Percentiles rank a stretch among this genome's conserved stretches.
These are phyloP conservation scores for Melospiza georgiana DNA, from an alignment of 2,113 vertebrate genomes.

Conservation along the genomic window DNA sequence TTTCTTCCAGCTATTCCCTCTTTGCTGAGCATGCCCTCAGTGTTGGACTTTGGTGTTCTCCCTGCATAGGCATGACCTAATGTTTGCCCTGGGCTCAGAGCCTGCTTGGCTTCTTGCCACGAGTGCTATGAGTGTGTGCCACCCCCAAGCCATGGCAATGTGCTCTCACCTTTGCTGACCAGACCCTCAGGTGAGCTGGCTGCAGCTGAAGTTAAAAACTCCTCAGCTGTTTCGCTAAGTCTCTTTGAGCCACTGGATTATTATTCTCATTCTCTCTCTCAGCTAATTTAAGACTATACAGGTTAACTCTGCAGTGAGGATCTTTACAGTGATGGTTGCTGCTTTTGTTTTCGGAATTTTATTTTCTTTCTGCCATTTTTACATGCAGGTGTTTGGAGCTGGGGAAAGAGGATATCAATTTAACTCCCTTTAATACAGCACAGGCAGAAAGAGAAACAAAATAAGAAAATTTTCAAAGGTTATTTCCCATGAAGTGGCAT, in stretches of 20 bases:
- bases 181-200: background rate
- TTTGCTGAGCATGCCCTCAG: background rate
- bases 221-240: background rate
- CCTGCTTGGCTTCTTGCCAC: background rate
- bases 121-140: background rate
- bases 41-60: background rate
- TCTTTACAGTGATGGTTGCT: background rate
- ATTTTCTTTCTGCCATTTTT: background rate
- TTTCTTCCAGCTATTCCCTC: background rate
- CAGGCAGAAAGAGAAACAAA: background rate
- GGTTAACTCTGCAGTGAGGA: background rate
- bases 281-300: background rate
- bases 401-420: background rate
- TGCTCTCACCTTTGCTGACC: background rate
- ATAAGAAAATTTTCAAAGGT: background rate
- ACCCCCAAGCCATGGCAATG: background rate
- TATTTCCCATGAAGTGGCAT: background rate
- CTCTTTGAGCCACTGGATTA: background rate
- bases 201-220: background rate
- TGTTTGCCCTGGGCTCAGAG: accelerated
- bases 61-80: accelerated
- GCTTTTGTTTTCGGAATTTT: background rate
- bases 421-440: background rate
- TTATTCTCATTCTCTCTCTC: background rate
- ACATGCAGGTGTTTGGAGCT: background rate